phyloP scores from a whole-genome alignment of 2,888 invertebrate genomes.

The Andrena haemorrhoa region DNA sequence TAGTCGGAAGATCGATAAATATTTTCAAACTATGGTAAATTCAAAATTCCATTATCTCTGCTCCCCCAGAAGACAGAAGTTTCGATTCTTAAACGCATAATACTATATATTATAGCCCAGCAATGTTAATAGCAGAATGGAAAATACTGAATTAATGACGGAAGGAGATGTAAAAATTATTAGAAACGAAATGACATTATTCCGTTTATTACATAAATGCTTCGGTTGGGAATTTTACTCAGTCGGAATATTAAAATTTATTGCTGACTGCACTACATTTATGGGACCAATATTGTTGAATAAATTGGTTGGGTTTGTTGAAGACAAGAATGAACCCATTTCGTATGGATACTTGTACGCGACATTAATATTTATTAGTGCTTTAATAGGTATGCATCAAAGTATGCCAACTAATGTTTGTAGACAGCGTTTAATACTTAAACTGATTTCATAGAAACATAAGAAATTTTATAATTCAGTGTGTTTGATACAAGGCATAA shows the following conservation, averaged over 20 bases:
- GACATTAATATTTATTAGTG: conserved; percentile 88
- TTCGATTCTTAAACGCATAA: conserved; percentile 4
- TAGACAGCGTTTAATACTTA: background rate
- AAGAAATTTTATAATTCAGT: conserved; percentile 56
- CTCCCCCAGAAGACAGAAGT: background rate
- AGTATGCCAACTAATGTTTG: background rate
- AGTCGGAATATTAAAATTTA: conserved; percentile 93
- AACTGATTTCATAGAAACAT: background rate
- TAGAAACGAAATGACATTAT: conserved; percentile 86
- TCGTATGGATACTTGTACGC: conserved; percentile 89
- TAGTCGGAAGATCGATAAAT: conserved; percentile 87
- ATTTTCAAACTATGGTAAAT: conserved; percentile 83
- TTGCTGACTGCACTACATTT: conserved; percentile 94
- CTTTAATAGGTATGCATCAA: conserved; percentile 88
- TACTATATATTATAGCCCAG: conserved; percentile 50
- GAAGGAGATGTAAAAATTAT: conserved; percentile 58
- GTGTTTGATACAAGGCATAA: background rate
- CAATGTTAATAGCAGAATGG: conserved; percentile 40
- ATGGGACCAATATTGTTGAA: conserved; percentile 95
- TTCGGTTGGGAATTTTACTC: conserved; percentile 94
- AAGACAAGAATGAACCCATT: conserved; percentile 89
- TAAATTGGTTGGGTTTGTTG: conserved; percentile 91
- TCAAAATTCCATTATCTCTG: conserved; percentile 6
- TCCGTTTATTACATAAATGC: conserved; percentile 90
- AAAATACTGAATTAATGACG: conserved; percentile 50